Base-by-base conservation (phyloP, 2,113 vertebrate genomes). In the Hydrochoerus hydrochaeris region DNA sequence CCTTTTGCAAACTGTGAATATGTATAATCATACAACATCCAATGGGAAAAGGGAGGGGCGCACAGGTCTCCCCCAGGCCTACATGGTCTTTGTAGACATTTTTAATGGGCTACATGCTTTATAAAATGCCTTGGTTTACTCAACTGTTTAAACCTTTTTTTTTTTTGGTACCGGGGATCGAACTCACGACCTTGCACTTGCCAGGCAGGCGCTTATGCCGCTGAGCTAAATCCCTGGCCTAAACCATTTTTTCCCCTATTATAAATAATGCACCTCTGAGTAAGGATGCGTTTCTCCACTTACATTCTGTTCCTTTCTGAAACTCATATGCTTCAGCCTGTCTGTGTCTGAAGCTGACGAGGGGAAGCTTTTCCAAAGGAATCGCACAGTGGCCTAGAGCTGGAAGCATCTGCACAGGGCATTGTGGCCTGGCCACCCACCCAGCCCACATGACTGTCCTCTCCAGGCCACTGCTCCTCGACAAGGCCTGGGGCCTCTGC, bases 261-360 rank as follows among this genome's bases (percentile, higher is more conserved):
- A 10, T 57, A 91, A 82, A 80, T 95, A 85, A 67, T 95, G 35
- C n/a, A 81, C 73, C 63, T 96, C 91, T 95, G 24, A 58, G 32
- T 69, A 75, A 87, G 10, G 46, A 19, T 24, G 87, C 69, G 71
- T 13, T 78, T 93, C 78, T 69, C 69, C 62, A 12, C 44, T 58
- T 85, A 32, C 13, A 30, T 67, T 86, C 82, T 86, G 35, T 60
- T 30, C 22, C 24, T 73, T 94, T 91, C 22, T 57, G 24, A 63
- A 92, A 24, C 86, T 35, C 22, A 2, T 73, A 14, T 38, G 91
- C 87, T 77, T 49, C 63, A 58, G 14, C 16, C 5, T 86, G 49
- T 83, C 92, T 85, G 3, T 88, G 38, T 63, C 60, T 65, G 30
- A 77, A n/a, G 75, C 73, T 63, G 67, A 14, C 20, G 81, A 75